Percentiles rank a stretch among this genome's conserved stretches.
Evolutionary conservation across 1,140 invertebrate species (phyloP).

Genomic region (Megalonaias nervosa): DNA sequence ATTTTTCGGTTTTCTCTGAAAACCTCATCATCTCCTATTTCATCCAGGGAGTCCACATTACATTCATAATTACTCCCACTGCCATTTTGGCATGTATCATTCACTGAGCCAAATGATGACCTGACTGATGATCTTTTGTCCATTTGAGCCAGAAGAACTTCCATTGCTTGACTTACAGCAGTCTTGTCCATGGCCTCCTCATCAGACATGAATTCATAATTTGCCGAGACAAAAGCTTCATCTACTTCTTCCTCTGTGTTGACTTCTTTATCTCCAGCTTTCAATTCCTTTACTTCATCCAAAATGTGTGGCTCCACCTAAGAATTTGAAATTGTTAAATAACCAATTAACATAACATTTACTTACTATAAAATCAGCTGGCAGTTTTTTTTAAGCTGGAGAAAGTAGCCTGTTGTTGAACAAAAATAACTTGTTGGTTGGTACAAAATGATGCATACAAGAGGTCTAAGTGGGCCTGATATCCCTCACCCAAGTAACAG

Average conservation of each 20-base stretch:
- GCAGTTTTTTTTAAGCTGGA: too few relatives aligned
- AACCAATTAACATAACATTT: not conserved
- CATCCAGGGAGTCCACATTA: conserved; percentile 48
- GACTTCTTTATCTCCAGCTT: conserved; percentile 64
- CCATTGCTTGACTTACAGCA: conserved; percentile 56
- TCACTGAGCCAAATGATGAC: conserved; percentile 28
- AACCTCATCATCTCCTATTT: conserved; percentile 69
- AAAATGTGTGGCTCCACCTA: conserved; percentile 40
- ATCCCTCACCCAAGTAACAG: too few relatives aligned
- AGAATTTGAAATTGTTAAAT: not conserved
- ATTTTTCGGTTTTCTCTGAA: conserved; percentile 16
- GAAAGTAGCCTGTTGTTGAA: too few relatives aligned
- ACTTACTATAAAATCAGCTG: not conserved
- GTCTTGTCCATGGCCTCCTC: conserved; percentile 65
- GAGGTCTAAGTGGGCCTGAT: too few relatives aligned
- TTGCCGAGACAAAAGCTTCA: conserved; percentile 34
- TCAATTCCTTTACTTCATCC: conserved; percentile 63
- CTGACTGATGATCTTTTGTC: conserved; percentile 57
- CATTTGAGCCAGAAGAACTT: conserved; percentile 63
- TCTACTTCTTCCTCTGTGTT: conserved; percentile 38
- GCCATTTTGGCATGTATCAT: conserved; percentile 12
- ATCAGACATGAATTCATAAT: conserved; percentile 63
- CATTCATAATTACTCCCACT: not conserved
- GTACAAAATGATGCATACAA: too few relatives aligned
- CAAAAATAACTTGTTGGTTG: too few relatives aligned